Percentiles rank a stretch among this genome's conserved stretches.
phyloP scores from a whole-genome alignment of 2,113 vertebrate species.

The Syngnathus scovelli region DNA sequence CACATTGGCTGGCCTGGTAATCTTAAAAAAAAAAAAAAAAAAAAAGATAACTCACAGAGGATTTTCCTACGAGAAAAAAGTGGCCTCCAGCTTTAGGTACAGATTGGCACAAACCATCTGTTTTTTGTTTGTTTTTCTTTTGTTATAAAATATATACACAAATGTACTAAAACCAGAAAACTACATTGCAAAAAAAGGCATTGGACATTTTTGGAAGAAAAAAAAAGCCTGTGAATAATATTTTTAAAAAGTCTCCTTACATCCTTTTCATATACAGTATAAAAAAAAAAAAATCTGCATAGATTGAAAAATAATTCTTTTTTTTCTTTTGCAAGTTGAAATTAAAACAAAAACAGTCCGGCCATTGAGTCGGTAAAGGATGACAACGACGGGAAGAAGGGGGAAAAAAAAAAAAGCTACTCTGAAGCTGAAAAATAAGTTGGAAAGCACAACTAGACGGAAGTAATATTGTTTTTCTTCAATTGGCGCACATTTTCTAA shows the following conservation, averaged over 20 bases:
- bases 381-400: neutral
- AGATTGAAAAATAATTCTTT: slow-evolving; percentile 65
- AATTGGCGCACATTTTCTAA: neutral
- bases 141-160: slow-evolving; percentile 51
- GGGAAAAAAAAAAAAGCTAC: slow-evolving; percentile 15
- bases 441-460: neutral
- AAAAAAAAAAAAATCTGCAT: slow-evolving; percentile 66
- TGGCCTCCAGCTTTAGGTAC: slow-evolving; percentile 66
- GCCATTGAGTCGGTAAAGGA: slow-evolving; percentile 61
- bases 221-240: slow-evolving; percentile 32
- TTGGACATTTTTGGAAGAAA: slow-evolving; percentile 45
- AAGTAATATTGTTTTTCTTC: slow-evolving; percentile 21
- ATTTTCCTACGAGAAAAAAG: slow-evolving; percentile 56
- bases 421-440: slow-evolving; percentile 32
- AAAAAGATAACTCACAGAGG: slow-evolving; percentile 41
- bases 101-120: slow-evolving; percentile 62
- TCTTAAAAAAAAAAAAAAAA: slow-evolving; percentile 23
- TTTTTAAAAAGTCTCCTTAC: slow-evolving; percentile 11
- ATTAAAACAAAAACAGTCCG: slow-evolving; percentile 48
- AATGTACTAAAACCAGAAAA: slow-evolving; percentile 50
- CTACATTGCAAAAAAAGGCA: slow-evolving; percentile 67
- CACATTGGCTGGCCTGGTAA: slow-evolving; percentile 52
- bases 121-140: slow-evolving; percentile 51
- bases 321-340: slow-evolving; percentile 51
- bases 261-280: slow-evolving; percentile 20